phyloP scores from a whole-genome alignment of 2,113 vertebrate species.

The Myiopsitta monachus region DNA sequence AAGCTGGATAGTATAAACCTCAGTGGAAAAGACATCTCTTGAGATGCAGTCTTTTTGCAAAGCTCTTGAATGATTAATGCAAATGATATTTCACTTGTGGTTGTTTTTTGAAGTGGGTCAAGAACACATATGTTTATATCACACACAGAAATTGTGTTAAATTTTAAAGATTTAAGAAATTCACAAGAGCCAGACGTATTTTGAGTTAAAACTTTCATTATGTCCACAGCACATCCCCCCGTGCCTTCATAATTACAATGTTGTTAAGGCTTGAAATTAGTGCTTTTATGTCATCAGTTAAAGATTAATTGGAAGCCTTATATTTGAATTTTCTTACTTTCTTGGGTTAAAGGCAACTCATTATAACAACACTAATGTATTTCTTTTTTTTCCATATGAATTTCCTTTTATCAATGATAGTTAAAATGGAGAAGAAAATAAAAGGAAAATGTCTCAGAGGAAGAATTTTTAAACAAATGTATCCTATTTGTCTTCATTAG shows the following conservation, averaged over 20 bases:
- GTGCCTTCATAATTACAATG: constrained; percentile 20
- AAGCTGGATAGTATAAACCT: constrained; percentile 5
- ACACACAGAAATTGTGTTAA: neutral
- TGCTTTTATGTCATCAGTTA: constrained; percentile 59
- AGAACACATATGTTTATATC: constrained; percentile 62
- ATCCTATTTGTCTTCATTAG: neutral
- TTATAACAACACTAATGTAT: constrained; percentile 6
- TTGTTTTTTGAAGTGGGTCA: constrained; percentile 59
- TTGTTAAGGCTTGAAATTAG: constrained; percentile 41
- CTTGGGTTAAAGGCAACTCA: constrained; percentile 40
- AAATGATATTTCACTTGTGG: constrained; percentile 44
- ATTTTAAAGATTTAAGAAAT: constrained; percentile 42
- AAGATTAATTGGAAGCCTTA: constrained; percentile 64
- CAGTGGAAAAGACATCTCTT: constrained; percentile 32
- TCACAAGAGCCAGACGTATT: constrained; percentile 15
- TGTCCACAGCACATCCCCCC: constrained; percentile 15
- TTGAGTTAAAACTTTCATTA: constrained; percentile 47
- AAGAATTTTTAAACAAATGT: neutral
- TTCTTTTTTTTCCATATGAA: neutral
- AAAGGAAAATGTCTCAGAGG: neutral
- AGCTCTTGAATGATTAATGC: constrained; percentile 59
- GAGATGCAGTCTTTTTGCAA: constrained; percentile 21
- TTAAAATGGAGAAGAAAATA: neutral
- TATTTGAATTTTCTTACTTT: constrained; percentile 52
- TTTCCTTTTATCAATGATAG: neutral